Evolutionary conservation across 2,797 vertebrate genomes (phyloP).

Genomic region (Caiman crocodilus): DNA sequence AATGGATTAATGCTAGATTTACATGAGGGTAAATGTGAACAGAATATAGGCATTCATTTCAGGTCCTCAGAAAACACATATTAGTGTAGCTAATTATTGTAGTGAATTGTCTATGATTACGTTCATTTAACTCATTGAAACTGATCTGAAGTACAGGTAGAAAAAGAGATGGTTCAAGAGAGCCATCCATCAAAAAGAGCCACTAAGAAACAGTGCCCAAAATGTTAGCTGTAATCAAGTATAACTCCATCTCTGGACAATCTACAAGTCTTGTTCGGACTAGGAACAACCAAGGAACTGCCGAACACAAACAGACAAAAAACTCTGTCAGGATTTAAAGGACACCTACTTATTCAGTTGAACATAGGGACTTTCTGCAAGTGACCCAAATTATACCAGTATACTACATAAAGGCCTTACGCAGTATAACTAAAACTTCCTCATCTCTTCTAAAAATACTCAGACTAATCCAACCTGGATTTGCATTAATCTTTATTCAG

Average conservation of each 20-base stretch:
- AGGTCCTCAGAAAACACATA: background rate
- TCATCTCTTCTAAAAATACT: no score
- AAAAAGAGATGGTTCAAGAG: background rate
- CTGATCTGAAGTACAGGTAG: background rate
- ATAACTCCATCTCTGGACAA: no score
- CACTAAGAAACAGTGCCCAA: background rate
- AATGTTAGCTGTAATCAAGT: background rate
- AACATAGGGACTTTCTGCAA: no score
- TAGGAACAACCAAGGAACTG: background rate
- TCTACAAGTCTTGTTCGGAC: background rate
- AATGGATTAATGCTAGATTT: background rate
- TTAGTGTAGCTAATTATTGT: background rate
- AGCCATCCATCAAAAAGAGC: background rate
- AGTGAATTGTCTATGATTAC: background rate
- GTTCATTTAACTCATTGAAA: background rate
- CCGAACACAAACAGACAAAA: background rate
- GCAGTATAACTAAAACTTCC: no score
- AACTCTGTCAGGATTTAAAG: background rate
- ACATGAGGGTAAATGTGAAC: background rate
- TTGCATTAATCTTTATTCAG: no score
- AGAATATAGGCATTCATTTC: background rate
- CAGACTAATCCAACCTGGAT: no score
- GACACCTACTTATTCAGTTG: no score
- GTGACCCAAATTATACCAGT: no score
- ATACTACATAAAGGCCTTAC: no score